These are phyloP conservation scores for Tokudaia tokunoshimensis DNA, from an alignment of 2,797 vertebrate species.

Conservation along the genomic window DNA sequence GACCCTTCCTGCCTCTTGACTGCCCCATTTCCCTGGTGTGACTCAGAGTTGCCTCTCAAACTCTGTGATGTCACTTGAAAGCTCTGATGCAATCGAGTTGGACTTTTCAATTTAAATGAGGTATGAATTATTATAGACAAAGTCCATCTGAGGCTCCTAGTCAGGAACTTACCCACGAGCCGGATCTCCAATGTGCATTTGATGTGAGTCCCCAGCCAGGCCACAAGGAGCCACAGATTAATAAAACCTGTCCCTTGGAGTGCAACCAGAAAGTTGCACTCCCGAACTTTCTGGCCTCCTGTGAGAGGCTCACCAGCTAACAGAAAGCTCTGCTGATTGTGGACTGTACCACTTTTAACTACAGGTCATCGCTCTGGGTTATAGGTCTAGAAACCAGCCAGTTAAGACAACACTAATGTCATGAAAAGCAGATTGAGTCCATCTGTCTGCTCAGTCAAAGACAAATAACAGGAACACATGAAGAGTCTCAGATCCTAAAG, in stretches of 20 bases:
- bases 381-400: background rate
- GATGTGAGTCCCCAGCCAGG: background rate
- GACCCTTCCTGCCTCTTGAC: background rate
- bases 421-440: background rate
- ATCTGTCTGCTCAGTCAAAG: background rate
- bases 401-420: background rate
- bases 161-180: background rate
- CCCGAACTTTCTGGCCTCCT: background rate
- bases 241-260: background rate
- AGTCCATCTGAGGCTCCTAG: background rate
- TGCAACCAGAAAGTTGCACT: background rate
- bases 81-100: background rate
- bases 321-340: background rate
- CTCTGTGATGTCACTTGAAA: background rate
- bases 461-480: background rate
- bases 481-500: background rate
- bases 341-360: background rate
- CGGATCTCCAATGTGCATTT: background rate
- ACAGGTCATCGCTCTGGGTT: background rate
- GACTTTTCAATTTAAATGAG: background rate
- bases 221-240: background rate
- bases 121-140: background rate
- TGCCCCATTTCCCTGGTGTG: background rate
- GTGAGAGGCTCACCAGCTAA: background rate
- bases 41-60: background rate